Evolutionary conservation across 2,888 invertebrate genomes (phyloP), one percentile per base, ranked within the genome.

Genomic region (Caenorhabditis imperialis): DNA sequence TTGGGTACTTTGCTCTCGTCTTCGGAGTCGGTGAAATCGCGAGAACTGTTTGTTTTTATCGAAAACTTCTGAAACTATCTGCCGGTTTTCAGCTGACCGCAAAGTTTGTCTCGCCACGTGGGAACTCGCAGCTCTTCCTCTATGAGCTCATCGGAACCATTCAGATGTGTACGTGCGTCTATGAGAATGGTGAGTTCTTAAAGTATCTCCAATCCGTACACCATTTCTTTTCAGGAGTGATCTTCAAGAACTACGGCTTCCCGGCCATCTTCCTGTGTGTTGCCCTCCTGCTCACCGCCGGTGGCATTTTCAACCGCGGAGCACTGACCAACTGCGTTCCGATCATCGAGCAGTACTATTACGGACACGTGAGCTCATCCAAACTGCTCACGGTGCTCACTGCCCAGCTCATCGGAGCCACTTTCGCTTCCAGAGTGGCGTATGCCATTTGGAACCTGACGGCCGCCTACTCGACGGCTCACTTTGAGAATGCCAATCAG

Each of bases 81-180:
- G n/a, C n/a, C n/a, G 37, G n/a, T 38, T 42, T 73, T 25, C 57
- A 77, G 79, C 33, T 75, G 3, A 67, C 76, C 3, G 70, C 69
- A 18, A 75, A 63, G 50, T 62, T 58, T 54, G 62, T 67, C n/a
- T 58, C 75, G 16, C n/a, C n/a, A 35, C 50, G 57, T 53, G 61
- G 70, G 10, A 55, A 58, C 40, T 42, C 55, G 8, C 71, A 78
- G 25, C 45, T 71, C 0, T 81, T 81, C 70, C 42, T 77, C 42
- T 67, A 74, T 47, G 83, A 83, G 57, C 45, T 78, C 42, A 78
- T 83, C 42, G 81, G 77, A 35, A 81, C 83, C 1, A 77, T 82
- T 37, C 87, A 86, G 67, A 83, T 84, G 83, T 85, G 85, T 69
- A 83, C 85, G 12, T 88, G 87, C 71, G 87, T 87, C 16, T 87